Conservation (phyloP, 2,797 vertebrate species). For the Hydrolagus colliei region DNA sequence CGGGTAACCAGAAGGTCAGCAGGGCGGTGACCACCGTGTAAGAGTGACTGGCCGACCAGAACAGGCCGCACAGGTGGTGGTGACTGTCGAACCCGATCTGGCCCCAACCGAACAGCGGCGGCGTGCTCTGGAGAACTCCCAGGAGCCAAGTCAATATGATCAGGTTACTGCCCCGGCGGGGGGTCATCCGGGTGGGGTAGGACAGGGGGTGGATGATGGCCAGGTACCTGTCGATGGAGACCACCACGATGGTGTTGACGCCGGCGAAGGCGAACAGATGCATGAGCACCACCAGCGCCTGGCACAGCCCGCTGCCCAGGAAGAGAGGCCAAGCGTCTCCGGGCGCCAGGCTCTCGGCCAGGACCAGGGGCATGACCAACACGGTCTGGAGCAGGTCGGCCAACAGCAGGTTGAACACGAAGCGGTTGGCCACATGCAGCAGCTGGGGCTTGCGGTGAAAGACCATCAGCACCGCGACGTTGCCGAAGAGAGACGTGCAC, state of each 20-base stretch:
- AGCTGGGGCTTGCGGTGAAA: constrained; percentile 80
- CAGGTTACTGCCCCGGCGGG: constrained; percentile 67
- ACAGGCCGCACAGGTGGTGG: constrained; percentile 67
- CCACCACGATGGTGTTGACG: constrained; percentile 79
- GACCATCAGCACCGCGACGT: constrained; percentile 70
- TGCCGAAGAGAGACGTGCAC: constrained; percentile 69
- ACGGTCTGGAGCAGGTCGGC: constrained; percentile 76
- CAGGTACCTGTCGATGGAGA: constrained; percentile 78
- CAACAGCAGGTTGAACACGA: constrained; percentile 78
- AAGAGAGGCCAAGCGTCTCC: constrained; percentile 60
- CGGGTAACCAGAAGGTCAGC: constrained; percentile 72
- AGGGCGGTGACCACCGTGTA: constrained; percentile 67
- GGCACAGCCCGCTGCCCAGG: constrained; percentile 68
- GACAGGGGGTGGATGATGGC: constrained; percentile 82
- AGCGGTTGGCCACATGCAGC: constrained; percentile 77
- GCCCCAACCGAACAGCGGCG: constrained; percentile 79
- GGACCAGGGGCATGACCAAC: constrained; percentile 76
- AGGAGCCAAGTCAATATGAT: constrained; percentile 75
- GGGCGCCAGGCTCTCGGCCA: constrained; percentile 62
- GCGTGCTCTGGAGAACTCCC: constrained; percentile 73
- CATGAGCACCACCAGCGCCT: constrained; percentile 75
- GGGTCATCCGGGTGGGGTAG: constrained; percentile 78
- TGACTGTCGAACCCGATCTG: constrained; percentile 69
- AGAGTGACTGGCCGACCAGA: constrained; percentile 75
- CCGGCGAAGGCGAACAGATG: constrained; percentile 81